Base-by-base conservation (phyloP, 2,888 invertebrate genomes). In the Melanophora roralis region DNA sequence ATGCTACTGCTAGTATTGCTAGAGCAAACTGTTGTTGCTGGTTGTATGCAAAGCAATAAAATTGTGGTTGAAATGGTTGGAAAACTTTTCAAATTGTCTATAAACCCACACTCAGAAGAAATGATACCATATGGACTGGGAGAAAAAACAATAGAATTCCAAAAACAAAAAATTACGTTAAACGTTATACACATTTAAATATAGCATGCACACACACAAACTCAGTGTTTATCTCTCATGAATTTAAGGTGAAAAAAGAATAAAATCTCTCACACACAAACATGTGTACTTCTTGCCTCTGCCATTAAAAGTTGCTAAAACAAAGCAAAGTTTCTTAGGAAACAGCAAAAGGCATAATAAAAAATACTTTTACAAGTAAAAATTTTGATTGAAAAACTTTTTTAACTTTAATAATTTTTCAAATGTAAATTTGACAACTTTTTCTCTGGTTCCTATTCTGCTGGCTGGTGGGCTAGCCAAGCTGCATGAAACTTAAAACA, bases 361-460 rank as follows among this genome's bases (percentile, higher is more conserved):
- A 32, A 67, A 27, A 6, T 16, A n/a, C n/a, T n/a, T n/a, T n/a
- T n/a, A 32, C 57, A 16, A 60, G 16, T 27, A 38, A 49, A 67
- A 51, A 68, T 47, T 80, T 72, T 76, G 75, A 79, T 75, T 79
- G 79, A 75, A 79, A 79, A 79, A 79, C 64, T 79, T 79, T 79
- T 38, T 71, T 62, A 79, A 75, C 71, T 75, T 75, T 62, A 65
- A 27, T 55, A 60, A 69, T 80, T 60, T 72, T 64, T 72, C 62
- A 72, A 71, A 75, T 80, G 62, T 49, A 75, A 72, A 76, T 75
- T 75, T 67, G 62, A 68, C 60, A 72, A 80, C 75, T 80, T 75
- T 72, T 49, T 43, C 62, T 55, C 21, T 43, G 23, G 23, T 27
- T 47, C 11, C 16, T 38, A 7, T 38, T 55, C 55, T 69, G 7